Percentiles rank a stretch among this genome's conserved stretches.
phyloP scores from a whole-genome alignment of 1,140 invertebrate genomes.

The Theocolax elegans region DNA sequence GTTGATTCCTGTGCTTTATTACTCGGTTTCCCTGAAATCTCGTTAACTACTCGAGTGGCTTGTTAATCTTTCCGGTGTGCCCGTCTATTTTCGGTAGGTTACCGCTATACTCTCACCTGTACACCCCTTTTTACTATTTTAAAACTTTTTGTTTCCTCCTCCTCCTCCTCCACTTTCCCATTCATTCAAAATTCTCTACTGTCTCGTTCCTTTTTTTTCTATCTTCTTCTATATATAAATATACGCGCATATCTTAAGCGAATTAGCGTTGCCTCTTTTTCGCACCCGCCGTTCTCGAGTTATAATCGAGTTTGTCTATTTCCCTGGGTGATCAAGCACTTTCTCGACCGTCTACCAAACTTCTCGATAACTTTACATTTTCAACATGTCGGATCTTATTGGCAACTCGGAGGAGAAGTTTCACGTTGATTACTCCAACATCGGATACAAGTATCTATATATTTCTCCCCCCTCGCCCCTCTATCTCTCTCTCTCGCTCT shows the following conservation, averaged over 20 bases:
- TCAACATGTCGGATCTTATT: neutral
- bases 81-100: neutral
- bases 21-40: conserved; percentile 6
- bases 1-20: conserved; percentile 4
- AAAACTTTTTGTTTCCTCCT: too few relatives aligned
- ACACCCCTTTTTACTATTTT: too few relatives aligned
- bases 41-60: conserved; percentile 5
- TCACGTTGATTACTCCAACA: neutral
- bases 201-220: too few relatives aligned
- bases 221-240: too few relatives aligned
- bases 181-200: too few relatives aligned
- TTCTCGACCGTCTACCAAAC: neutral
- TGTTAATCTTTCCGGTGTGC: neutral
- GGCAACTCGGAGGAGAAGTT: neutral
- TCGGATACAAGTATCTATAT: neutral
- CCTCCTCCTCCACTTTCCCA: too few relatives aligned
- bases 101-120: neutral
- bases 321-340: neutral
- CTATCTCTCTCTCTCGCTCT: too few relatives aligned
- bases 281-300: neutral
- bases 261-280: too few relatives aligned
- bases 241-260: neutral
- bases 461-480: too few relatives aligned
- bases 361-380: neutral
- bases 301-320: neutral